phyloP scores from a whole-genome alignment of 2,113 vertebrate genomes.

The Triplophysa dalaica region DNA sequence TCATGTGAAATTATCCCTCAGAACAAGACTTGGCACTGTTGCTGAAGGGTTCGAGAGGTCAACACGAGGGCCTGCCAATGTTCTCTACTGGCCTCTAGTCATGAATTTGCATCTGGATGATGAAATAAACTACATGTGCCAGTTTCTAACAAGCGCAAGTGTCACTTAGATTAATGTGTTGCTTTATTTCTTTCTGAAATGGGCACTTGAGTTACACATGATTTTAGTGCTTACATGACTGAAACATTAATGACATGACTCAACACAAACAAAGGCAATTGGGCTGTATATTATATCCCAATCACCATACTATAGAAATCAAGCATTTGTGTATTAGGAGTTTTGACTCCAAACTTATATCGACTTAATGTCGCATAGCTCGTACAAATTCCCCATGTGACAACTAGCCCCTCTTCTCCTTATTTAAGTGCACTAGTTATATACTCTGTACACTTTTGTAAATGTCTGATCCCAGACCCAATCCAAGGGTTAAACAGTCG shows the following conservation, averaged over 20 bases:
- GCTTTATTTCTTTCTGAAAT: constrained; percentile 19
- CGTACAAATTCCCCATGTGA: too few relatives aligned
- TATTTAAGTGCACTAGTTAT: too few relatives aligned
- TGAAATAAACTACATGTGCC: neutral
- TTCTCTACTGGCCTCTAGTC: neutral
- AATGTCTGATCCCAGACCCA: too few relatives aligned
- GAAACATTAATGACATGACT: too few relatives aligned
- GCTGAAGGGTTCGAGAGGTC: constrained; percentile 7
- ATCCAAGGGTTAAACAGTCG: constrained; percentile 11
- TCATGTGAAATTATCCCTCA: constrained; percentile 15
- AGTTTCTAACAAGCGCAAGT: constrained; percentile 6
- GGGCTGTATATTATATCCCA: neutral
- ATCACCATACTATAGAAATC: neutral
- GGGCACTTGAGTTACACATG: neutral
- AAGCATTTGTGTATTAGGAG: neutral
- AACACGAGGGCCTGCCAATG: neutral
- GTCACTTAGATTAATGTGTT: constrained; percentile 1
- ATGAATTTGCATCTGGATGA: constrained; percentile 27
- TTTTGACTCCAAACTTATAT: neutral
- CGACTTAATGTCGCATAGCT: too few relatives aligned
- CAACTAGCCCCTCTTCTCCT: too few relatives aligned
- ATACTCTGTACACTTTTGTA: too few relatives aligned
- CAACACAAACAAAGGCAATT: too few relatives aligned
- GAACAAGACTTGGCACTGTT: neutral
- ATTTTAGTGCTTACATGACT: neutral